Evolutionary conservation across 2,888 invertebrate species (phyloP).

Genomic region (Leptarthrus brevirostris): DNA sequence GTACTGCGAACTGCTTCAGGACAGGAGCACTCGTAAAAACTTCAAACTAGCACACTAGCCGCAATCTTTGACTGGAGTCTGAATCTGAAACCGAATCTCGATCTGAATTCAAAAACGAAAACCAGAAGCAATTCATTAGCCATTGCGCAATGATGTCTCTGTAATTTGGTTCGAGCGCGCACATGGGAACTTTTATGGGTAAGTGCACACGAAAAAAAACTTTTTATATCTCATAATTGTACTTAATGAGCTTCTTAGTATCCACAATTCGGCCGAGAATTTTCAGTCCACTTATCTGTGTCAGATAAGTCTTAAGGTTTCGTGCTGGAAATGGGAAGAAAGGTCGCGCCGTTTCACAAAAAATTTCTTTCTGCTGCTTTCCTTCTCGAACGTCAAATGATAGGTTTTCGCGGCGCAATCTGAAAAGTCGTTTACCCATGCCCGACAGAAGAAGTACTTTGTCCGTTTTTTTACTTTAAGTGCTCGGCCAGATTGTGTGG

Average conservation of each 20-base stretch:
- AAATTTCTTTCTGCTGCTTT: not conserved
- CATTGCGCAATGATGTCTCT: not conserved
- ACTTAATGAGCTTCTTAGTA: conserved; percentile 2
- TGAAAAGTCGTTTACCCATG: conserved; percentile 10
- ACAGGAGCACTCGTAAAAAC: not conserved
- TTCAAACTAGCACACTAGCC: not conserved
- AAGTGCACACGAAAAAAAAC: not conserved
- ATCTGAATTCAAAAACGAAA: not conserved
- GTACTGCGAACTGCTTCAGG: not conserved
- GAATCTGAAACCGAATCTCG: not conserved
- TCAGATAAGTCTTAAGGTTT: not conserved
- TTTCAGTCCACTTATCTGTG: conserved; percentile 13
- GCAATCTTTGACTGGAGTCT: not conserved
- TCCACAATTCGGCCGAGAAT: not conserved
- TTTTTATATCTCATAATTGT: conserved; percentile 2
- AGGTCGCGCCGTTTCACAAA: not conserved
- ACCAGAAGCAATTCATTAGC: not conserved
- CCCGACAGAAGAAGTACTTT: not conserved
- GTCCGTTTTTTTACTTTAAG: not conserved
- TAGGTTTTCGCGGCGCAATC: not conserved
- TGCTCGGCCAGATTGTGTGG: not conserved
- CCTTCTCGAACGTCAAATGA: not conserved
- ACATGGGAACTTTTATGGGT: not conserved
- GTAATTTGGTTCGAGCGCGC: not conserved
- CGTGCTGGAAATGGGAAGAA: not conserved